Evolutionary conservation across 92 coral and sea anemone species (phyloP), one percentile per base, ranked within the genome.

Genomic region (Porites divaricata): DNA sequence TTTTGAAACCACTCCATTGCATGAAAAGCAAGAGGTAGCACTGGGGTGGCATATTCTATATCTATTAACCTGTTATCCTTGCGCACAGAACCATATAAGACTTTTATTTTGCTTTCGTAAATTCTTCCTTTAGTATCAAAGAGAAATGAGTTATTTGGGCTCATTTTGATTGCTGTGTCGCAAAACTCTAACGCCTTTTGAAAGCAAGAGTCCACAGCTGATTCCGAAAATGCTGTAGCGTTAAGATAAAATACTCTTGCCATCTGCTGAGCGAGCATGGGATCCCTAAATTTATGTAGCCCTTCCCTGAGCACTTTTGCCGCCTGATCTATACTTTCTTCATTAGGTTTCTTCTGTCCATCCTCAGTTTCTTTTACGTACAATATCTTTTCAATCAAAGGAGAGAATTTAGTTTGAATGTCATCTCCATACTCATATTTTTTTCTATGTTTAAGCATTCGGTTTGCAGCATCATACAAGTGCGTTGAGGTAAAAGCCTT

Each of bases 101-200:
- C 24, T 24, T 87, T 81, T n/a, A 87, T 64, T 56, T 87, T 87
- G 26, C 82, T 75, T 58, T 81, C 78, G 2, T 58, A 28, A 5
- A 87, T 87, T 26, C 86, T 78, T 9, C 90, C 90, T 86, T 74
- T 87, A 15, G 90, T 87, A 23, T 87, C 86, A 22, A 87, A 66
- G 17, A 79, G 53, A 17, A 49, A 79, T 15, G 75, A 26, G 28
- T 79, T 79, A 14, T 66, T 24, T 1, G 75, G 66, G 53, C 21
- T 79, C 83, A 28, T 53, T 23, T 25, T 0, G 16, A 79, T 52
- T 14, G 84, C 65, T 54, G 0, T 9, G 5, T 54, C 13, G 16
- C 83, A 79, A 67, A 2, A 79, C 67, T n/a, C n/a, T n/a, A n/a
- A n/a, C n/a, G 84, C 84, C 3, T 79, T 56, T 8, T 8, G 9